Base-by-base conservation (phyloP, 2,113 vertebrate species). In the Podocnemis expansa region DNA sequence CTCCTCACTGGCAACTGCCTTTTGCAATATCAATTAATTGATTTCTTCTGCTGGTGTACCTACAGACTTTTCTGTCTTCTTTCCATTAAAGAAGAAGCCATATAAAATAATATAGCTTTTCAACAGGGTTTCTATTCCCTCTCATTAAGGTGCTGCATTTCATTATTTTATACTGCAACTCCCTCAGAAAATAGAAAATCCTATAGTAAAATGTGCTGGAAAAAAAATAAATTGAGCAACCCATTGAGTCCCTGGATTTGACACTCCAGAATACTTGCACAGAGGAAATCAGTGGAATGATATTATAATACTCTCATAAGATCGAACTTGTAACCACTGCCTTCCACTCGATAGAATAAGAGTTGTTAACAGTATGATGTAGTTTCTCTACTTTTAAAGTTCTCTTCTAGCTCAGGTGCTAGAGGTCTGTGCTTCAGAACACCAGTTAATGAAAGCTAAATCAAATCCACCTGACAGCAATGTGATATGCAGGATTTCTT, bases 211-310 rank as follows among this genome's bases (percentile, higher is more conserved):
- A 49, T 16, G 34, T 41, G 45, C 4, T 19, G 31, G 80, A 31
- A 58, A 58, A 80, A 80, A 83, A 92, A 52, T n/a, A n/a, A n/a
- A n/a, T n/a, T n/a, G n/a, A n/a, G n/a, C 58, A 1, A 1, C 3
- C 2, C 0, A 27, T 81, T 11, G 27, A 21, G n/a, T 70, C 31
- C 34, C 63, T n/a, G 34, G 63, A 8, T 34, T 38, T 58, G 27
- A 29, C 31, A 22, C 2, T 8, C 22, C 0, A 0, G 10, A n/a
- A 54, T 63, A 38, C 4, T 60, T 31, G 12, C 47, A 76, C 51
- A 10, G 83, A 29, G 3, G 11, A 75, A 83, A 24, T 19, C 5
- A 51, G 41, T 55, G n/a, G 47, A 11, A 83, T 34, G 8, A 9
- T 38, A 8, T 43, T 60, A 55, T 58, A 1, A 87, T 34, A 6